A percentile compares a stretch with the other conserved stretches of the same genome.
These are phyloP conservation scores for Paedocypris micromegethes DNA, from an alignment of 2,797 vertebrate genomes.

Conservation along the genomic window DNA sequence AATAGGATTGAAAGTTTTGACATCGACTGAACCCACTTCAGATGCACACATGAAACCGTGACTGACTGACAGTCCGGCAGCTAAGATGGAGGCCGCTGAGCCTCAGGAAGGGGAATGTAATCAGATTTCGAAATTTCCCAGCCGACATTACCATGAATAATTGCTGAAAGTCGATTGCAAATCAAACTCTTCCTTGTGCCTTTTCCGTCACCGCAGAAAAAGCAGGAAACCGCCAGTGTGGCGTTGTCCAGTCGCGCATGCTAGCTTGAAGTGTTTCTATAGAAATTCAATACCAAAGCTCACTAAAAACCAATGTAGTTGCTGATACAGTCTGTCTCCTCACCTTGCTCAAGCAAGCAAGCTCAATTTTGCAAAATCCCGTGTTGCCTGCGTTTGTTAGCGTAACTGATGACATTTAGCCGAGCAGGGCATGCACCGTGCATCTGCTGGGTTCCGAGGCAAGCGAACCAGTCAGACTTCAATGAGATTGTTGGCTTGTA, in stretches of 20 bases:
- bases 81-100: constrained; percentile 12
- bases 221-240: not conserved
- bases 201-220: not conserved
- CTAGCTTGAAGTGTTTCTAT: constrained; percentile 2
- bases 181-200: not conserved
- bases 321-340: constrained; percentile 5
- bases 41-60: constrained; percentile 38
- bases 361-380: constrained; percentile 23
- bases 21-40: constrained; percentile 44
- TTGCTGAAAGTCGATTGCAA: constrained; percentile 6
- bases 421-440: constrained; percentile 7
- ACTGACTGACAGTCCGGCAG: constrained; percentile 36
- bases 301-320: constrained; percentile 6
- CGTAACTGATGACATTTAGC: constrained; percentile 31
- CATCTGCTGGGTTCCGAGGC: constrained; percentile 7
- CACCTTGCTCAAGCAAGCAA: constrained; percentile 14
- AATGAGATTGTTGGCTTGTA: constrained; percentile 31
- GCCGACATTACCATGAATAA: constrained; percentile 12
- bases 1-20: constrained; percentile 47
- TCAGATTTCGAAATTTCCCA: constrained; percentile 16
- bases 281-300: constrained; percentile 31
- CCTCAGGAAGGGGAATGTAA: constrained; percentile 5
- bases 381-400: constrained; percentile 24
- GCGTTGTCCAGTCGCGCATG: too few relatives aligned
- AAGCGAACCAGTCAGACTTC: constrained; percentile 23